Conservation (phyloP, 53 echinoderm and acorn worm genomes). For the Luidia sarsii region DNA sequence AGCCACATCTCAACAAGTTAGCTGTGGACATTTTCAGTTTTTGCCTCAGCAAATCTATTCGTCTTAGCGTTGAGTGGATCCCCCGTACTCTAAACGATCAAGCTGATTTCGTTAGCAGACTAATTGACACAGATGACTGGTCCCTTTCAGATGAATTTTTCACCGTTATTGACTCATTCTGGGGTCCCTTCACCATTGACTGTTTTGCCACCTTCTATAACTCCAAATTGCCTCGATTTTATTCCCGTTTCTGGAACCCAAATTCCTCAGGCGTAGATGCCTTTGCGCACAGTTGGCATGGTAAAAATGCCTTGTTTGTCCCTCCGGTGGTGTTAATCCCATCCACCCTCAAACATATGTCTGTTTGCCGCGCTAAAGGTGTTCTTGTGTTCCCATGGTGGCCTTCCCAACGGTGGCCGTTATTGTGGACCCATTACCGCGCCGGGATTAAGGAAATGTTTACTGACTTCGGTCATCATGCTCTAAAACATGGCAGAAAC, state of each 20-base stretch:
- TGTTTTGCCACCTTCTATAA: conserved; percentile 18
- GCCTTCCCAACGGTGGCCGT: conserved; percentile 25
- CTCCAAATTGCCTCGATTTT: conserved; percentile 13
- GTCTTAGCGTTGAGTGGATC: conserved; percentile 23
- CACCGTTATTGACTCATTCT: neutral
- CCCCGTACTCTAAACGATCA: conserved; percentile 25
- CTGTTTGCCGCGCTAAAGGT: neutral
- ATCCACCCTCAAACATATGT: conserved; percentile 1
- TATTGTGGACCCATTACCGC: conserved; percentile 4
- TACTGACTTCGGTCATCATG: neutral
- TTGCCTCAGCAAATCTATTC: neutral
- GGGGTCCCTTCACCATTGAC: conserved; percentile 26
- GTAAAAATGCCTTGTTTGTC: conserved; percentile 1
- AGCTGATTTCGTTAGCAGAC: conserved; percentile 42
- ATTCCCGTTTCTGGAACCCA: conserved; percentile 1
- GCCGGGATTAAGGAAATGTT: neutral
- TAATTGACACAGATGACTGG: conserved; percentile 48
- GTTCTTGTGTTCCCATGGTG: conserved; percentile 16
- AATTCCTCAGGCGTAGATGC: conserved; percentile 14
- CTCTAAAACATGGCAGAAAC: conserved; percentile 12
- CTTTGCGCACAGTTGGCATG: conserved; percentile 7
- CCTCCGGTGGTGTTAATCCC: conserved; percentile 14
- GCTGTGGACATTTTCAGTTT: neutral
- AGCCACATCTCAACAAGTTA: neutral
- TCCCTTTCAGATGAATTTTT: conserved; percentile 31